Base-by-base conservation (phyloP, 2,113 vertebrate species). In the Perca fluviatilis region DNA sequence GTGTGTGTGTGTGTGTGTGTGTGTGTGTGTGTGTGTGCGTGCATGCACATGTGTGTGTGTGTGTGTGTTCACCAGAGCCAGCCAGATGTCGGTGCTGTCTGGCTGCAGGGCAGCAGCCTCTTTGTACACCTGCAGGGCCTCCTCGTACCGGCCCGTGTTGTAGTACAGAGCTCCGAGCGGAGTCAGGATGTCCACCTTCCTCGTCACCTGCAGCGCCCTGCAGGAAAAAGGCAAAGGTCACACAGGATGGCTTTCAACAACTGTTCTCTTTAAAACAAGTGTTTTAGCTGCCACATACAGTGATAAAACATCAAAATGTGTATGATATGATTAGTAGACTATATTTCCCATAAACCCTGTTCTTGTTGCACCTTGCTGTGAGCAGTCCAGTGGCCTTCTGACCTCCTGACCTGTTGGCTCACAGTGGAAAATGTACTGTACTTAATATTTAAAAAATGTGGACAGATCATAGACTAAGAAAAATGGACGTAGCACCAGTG, bases 141-240 rank as follows among this genome's bases (percentile, higher is more conserved):
- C 98, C 10, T 97, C 95, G 0, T 97, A 97, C 0, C 96, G 94
- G 0, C 97, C 98, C 0, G 98, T 99, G 95, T 99, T 99, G 89
- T 99, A 99, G 83, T 97, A 99, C 4, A 99, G 95, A 0, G 98
- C 98, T 70, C 98, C 98, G 18, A 99, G 93, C 0, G 98, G 98
- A 0, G 97, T 96, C 64, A 99, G 86, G 77, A 97, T 96, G 80
- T 99, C 98, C 11, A 96, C 95, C 36, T 95, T 97, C 81, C 93
- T 96, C 0, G 96, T 95, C 56, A 99, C 96, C 92, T 96, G 95
- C 91, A 99, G 91, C 0, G 98, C 98, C 46, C 98, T 95, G 27
- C 62, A 62, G 40, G 0, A 15, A 86, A 23, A 80, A 8, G 79
- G 84, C 33, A 86, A 60, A 74, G 50, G 74, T 88, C 73, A 73